A percentile compares a stretch with the other conserved stretches of the same genome.
Evolutionary conservation across 1,140 invertebrate genomes (phyloP).

Genomic region (Solenopsis fugax): DNA sequence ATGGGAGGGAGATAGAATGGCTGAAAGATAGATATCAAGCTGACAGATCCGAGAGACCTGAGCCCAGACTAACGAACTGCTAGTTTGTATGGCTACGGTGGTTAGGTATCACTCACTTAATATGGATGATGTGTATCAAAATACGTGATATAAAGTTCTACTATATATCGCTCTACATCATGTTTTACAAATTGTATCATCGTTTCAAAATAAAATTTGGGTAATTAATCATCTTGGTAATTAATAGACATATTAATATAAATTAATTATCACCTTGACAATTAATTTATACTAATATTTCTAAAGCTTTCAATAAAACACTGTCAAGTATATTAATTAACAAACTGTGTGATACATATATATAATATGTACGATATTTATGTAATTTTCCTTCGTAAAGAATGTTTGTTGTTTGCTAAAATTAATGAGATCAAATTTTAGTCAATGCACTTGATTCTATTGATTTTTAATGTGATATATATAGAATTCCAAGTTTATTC

Average conservation of each 20-base stretch:
- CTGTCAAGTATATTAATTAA: neutral
- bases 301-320: neutral
- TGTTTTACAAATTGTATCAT: neutral
- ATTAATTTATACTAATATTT: constrained; percentile 17
- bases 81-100: constrained; percentile 41
- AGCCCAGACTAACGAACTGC: constrained; percentile 63
- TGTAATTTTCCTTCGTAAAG: neutral
- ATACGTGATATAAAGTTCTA: constrained; percentile 30
- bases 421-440: neutral
- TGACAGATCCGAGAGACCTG: neutral
- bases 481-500: neutral
- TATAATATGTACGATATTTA: neutral
- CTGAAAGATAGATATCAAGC: constrained; percentile 15
- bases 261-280: neutral
- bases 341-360: neutral
- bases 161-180: constrained; percentile 19
- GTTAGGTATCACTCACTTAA: constrained; percentile 40
- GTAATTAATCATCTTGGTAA: neutral
- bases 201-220: neutral
- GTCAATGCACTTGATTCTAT: neutral
- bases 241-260: too few species aligned
- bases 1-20: constrained; percentile 1
- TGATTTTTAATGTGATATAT: neutral
- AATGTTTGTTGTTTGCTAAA: neutral
- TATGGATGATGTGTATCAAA: constrained; percentile 33